Evolutionary conservation across 2,797 vertebrate genomes (phyloP), one percentile per base, ranked within the genome.

Genomic region (Molossus alvarezi): DNA sequence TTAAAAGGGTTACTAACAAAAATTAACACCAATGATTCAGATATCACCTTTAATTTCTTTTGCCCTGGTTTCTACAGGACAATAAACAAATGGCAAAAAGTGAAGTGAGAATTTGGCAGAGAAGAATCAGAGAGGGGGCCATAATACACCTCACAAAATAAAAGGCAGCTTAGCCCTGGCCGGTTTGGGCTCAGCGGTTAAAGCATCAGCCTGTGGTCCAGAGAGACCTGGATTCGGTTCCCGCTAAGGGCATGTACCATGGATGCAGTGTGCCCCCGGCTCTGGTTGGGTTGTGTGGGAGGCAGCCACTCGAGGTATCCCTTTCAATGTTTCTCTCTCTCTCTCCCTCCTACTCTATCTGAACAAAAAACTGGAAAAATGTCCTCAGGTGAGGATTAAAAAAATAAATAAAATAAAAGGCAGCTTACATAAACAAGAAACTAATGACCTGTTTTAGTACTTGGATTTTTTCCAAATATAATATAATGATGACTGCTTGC

Each of bases 381-480:
- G 33, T 33, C 33, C 33, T 33, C 33, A 33, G 3, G 33, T 33
- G 33, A 33, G 33, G 33, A 33, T 33, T 33, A 33, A 33, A 33
- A 84, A 91, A 86, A 82, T 64, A 86, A 73, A 95, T 41, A 84
- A 91, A 86, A 82, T 64, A 86, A 73, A 95, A 48, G 21, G 29
- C 29, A 69, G 21, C 17, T 87, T 15, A 67, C 37, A 73, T 41
- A 93, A 48, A 80, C 37, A 37, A 80, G 53, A 93, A 90, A 77
- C 27, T 83, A 69, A 51, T 65, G 27, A 55, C 53, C 13, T 33
- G 6, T 84, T 69, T 77, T 51, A 91, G 45, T 27, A 86, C 23
- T 85, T 77, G 12, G 0, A 53, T 20, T 62, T 89, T 88, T 62
- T 71, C 58, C 58, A 96, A 97, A 89, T 64, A 80, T 51, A 84